phyloP scores from a whole-genome alignment of 2,888 invertebrate genomes.

The Scaptomyza reducta region DNA sequence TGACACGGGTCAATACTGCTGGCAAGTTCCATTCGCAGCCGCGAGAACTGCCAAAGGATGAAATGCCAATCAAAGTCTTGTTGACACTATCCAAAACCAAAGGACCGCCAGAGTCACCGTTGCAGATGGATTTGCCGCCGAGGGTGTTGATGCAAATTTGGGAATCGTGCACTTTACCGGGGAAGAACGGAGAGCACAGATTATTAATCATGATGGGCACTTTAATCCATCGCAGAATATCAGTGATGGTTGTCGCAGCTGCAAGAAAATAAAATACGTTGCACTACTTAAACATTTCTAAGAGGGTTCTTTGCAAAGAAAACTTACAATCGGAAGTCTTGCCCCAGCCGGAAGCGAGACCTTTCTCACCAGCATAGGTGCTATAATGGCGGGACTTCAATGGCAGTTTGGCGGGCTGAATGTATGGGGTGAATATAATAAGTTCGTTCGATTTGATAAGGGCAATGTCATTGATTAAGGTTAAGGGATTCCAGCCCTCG shows the following conservation, averaged over 20 bases:
- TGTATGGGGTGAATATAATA: conserved; percentile 77
- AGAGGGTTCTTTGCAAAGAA: neutral
- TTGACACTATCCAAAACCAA: conserved; percentile 64
- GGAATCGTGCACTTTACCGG: conserved; percentile 45
- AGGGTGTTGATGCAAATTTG: conserved; percentile 78
- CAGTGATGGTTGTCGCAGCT: conserved; percentile 59
- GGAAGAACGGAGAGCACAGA: conserved; percentile 63
- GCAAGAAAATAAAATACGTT: neutral
- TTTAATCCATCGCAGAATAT: conserved; percentile 62
- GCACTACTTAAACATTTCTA: neutral
- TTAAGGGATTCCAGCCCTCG: conserved; percentile 77
- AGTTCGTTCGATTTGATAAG: conserved; percentile 83
- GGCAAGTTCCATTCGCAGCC: conserved; percentile 82
- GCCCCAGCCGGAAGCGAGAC: conserved; percentile 81
- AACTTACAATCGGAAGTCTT: conserved; percentile 71
- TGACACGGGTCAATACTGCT: conserved; percentile 81
- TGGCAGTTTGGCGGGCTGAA: conserved; percentile 74
- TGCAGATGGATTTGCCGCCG: conserved; percentile 78
- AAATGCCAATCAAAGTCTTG: conserved; percentile 74
- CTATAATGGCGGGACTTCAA: conserved; percentile 37
- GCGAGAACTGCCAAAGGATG: conserved; percentile 79
- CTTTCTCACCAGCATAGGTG: conserved; percentile 61
- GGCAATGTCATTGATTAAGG: conserved; percentile 84
- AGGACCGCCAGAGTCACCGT: conserved; percentile 83
- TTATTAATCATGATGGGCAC: conserved; percentile 69